Base-by-base conservation (phyloP, 2,797 vertebrate genomes). In the Spea hammondii region DNA sequence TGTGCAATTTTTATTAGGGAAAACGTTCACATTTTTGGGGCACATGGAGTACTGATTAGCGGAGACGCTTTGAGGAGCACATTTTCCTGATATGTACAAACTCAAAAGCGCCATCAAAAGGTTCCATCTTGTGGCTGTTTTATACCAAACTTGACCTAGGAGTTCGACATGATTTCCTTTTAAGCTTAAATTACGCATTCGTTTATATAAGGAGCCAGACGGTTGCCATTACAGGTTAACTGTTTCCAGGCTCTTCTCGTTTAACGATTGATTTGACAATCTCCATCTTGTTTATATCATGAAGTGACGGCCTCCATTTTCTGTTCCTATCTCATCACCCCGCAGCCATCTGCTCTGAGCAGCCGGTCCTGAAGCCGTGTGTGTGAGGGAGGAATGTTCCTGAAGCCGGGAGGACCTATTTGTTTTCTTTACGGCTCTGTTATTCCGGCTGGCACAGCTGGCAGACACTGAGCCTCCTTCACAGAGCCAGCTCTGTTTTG, bases 401-500 rank as follows among this genome's bases (percentile, higher is more conserved):
- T 64, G 44, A 74, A 57, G 55, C 65, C 77, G 4, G 77, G 79
- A 32, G 79, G 70, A 77, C 79, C 79, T 82, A 65, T 82, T 82
- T 82, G 79, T 82, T 82, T 82, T 77, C 70, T 82, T 82, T 82
- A 82, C 45, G 55, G 79, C 71, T 73, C 70, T 77, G 55, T 77
- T 74, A 82, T 82, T 82, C 75, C 70, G 79, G 75, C 75, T 82
- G 79, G 79, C 75, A 82, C 79, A 82, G 79, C 79, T 82, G 79
- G 75, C 79, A 82, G 79, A 82, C 79, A 77, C 75, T 65, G 65
- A 77, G 74, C 79, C 79, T 81, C 74, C 79, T 32, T 51, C 65
- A 82, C 79, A 82, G 55, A 82, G 75, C 65, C 79, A 77, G 79
- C 75, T 82, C 79, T 82, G 79, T 77, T 82, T 73, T 65, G 65